Base-by-base conservation (phyloP, 1,140 invertebrate genomes). In the Drosophila nasuta region DNA sequence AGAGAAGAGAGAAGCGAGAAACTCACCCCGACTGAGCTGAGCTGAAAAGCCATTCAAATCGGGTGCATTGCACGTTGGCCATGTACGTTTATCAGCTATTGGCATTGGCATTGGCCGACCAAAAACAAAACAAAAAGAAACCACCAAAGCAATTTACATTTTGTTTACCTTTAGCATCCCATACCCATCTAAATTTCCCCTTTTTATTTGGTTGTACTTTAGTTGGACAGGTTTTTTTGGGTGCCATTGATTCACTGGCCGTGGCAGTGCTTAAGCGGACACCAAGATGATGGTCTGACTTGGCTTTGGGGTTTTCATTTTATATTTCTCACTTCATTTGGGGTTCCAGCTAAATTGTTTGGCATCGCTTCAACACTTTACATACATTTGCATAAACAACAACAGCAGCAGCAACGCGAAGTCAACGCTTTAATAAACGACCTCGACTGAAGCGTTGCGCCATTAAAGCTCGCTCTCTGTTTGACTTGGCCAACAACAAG, bases 261-360 rank as follows among this genome's bases (percentile, higher is more conserved):
- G 13, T 38, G 51, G n/a, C 17, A 49, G 17, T 64, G 43, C 43
- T 62, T 74, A 43, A 69, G 70, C 56, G 56, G 49, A 76, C 46
- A 77, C 56, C 20, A 64, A 70, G 66, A 77, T 46, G 54, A 51
- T 38, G 54, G 7, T 38, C 35, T 5, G 33, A 33, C 48, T 75
- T n/a, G 35, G 52, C 57, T 62, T 65, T 62, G 57, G 38, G 25
- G 17, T 63, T 86, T 85, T 81, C 77, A 85, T 85, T 85, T 85
- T 86, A 85, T 86, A 78, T 76, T 86, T 86, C 82, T 81, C 82
- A 86, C 81, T 85, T 85, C 81, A 85, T 85, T 85, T 85, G 49
- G 74, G 77, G 69, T 78, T 70, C 59, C 51, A 38, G 48, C 49
- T 72, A 76, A 66, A 76, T 66, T 65, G 69, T 65, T 72, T 72